phyloP scores from a whole-genome alignment of 1,140 invertebrate species.

The Diorhabda carinulata region DNA sequence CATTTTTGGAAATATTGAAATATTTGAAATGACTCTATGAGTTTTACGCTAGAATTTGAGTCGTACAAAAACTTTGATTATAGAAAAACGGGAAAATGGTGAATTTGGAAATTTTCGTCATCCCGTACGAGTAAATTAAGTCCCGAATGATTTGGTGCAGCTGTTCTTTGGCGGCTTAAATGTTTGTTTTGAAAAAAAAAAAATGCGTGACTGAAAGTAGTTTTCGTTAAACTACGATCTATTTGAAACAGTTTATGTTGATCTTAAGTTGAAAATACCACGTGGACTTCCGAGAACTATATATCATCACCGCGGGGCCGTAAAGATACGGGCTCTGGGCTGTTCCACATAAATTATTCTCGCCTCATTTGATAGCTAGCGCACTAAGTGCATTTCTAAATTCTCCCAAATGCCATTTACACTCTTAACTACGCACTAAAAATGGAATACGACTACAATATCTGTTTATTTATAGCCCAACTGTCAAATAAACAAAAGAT shows the following conservation, averaged over 20 bases:
- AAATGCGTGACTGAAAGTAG: constrained; percentile 31
- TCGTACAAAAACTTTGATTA: no score
- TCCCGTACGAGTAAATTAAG: not conserved
- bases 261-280: constrained; percentile 34
- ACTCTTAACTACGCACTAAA: constrained; percentile 27
- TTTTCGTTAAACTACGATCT: constrained; percentile 28
- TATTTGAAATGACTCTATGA: no score
- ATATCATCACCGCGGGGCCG: constrained; percentile 25
- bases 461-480: constrained; percentile 17
- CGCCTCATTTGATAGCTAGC: constrained; percentile 32
- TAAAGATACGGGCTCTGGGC: constrained; percentile 35
- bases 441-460: constrained; percentile 25
- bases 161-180: constrained; percentile 27
- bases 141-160: constrained; percentile 28
- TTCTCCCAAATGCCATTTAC: constrained; percentile 30
- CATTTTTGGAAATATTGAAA: no score
- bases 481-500: constrained; percentile 16
- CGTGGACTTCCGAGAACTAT: constrained; percentile 34
- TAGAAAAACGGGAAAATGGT: no score
- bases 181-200: constrained; percentile 27
- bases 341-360: constrained; percentile 34
- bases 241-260: constrained; percentile 30
- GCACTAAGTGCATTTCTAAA: constrained; percentile 34
- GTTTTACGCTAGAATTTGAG: no score
- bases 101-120: not conserved